Evolutionary conservation across 37 sponge, comb jelly and placozoan genomes (phyloP).

Genomic region (Agelas oroides): DNA sequence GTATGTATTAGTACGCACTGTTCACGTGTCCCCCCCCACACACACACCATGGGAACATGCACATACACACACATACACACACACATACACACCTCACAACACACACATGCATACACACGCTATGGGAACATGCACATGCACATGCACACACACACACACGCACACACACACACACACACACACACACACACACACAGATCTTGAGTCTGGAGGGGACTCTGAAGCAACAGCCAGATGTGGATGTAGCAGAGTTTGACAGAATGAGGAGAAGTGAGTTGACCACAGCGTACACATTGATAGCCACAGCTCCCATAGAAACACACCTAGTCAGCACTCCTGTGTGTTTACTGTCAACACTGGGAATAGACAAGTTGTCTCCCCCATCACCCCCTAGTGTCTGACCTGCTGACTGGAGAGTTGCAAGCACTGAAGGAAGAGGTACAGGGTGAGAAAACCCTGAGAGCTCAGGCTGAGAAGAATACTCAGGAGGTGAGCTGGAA

Average conservation of each 20-base stretch:
- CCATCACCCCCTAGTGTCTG: conserved; percentile 28
- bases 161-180: no score
- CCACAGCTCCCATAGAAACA: background rate
- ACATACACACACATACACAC: no score
- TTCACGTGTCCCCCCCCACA: no score
- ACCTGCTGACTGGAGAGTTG: conserved; percentile 31
- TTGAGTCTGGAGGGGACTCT: conserved; percentile 18
- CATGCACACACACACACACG: background rate
- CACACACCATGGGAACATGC: no score
- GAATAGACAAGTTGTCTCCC: no score
- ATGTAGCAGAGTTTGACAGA: conserved; percentile 28
- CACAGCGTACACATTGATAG: no score
- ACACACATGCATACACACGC: no score
- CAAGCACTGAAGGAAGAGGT: conserved; percentile 7
- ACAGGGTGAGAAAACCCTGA: conserved; percentile 24
- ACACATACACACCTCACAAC: no score
- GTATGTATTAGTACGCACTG: no score
- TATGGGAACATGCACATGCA: background rate
- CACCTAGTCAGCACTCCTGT: no score
- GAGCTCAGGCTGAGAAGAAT: conserved; percentile 18
- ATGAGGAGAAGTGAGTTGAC: conserved; percentile 34
- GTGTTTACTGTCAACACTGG: no score
- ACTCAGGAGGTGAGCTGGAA: conserved; percentile 16
- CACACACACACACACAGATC: no score
- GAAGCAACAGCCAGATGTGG: conserved; percentile 3